Conservation (phyloP, 2,113 vertebrate genomes). For the Grammomys surdaster region DNA sequence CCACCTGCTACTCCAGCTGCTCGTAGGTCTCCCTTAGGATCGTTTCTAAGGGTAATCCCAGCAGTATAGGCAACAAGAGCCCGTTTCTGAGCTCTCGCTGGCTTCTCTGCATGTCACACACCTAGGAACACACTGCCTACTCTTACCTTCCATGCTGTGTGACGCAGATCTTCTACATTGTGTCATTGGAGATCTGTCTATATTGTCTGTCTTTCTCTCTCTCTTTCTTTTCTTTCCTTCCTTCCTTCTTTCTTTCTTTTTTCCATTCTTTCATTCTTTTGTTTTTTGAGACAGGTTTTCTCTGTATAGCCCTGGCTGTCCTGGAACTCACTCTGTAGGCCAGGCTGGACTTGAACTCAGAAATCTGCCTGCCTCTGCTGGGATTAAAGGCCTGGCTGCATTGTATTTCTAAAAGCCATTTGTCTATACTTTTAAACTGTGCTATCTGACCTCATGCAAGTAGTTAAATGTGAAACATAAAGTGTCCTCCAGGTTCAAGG, state of each 20-base stretch:
- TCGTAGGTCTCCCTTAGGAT: slow-evolving; percentile 64
- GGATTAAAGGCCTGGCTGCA: too few species aligned
- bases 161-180: neutral
- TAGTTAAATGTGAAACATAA: neutral
- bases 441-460: neutral
- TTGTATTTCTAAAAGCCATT: slow-evolving; percentile 40
- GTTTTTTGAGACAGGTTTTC: too few species aligned
- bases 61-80: slow-evolving; percentile 65
- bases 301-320: too few species aligned
- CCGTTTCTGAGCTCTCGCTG: slow-evolving; percentile 83
- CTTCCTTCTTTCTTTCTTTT: too few species aligned
- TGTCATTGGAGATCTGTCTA: neutral
- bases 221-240: too few species aligned
- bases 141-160: neutral
- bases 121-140: neutral
- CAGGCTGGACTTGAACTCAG: too few species aligned
- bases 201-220: neutral
- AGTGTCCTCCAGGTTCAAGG: neutral
- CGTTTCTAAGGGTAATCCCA: slow-evolving; percentile 66
- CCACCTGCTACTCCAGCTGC: slow-evolving; percentile 78
- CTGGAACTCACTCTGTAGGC: too few species aligned
- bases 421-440: neutral
- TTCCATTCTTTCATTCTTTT: too few species aligned
- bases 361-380: too few species aligned
- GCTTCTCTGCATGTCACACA: slow-evolving; percentile 87